A percentile compares a stretch with the other conserved stretches of the same genome.
These are phyloP conservation scores for Pyrocoelia pectoralis DNA, from an alignment of 2,888 invertebrate species.

Conservation along the genomic window DNA sequence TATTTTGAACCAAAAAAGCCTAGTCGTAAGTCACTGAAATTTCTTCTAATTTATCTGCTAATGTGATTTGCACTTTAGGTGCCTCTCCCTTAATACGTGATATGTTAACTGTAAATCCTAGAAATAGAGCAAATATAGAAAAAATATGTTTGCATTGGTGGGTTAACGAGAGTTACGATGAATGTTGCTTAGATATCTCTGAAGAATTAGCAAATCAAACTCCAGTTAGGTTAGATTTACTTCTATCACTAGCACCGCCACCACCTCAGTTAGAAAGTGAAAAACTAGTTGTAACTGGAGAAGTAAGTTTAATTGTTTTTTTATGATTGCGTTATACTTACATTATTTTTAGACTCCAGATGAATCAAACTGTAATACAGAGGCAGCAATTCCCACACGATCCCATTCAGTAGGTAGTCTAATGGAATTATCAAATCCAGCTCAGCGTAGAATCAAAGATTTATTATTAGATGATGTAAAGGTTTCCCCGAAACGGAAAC, in stretches of 20 bases:
- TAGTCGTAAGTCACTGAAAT: slow-evolving; percentile 72
- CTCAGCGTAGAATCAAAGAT: slow-evolving; percentile 77
- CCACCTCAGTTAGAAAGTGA: slow-evolving; percentile 76
- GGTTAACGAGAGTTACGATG: slow-evolving; percentile 88
- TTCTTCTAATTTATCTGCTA: neutral
- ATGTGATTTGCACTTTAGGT: slow-evolving; percentile 65
- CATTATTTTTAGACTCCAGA: slow-evolving; percentile 42
- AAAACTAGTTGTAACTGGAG: slow-evolving; percentile 74
- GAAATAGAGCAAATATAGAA: slow-evolving; percentile 88
- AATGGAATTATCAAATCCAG: slow-evolving; percentile 76
- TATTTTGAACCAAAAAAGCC: slow-evolving; percentile 96
- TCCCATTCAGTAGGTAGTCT: slow-evolving; percentile 77
- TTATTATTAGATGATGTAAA: slow-evolving; percentile 67
- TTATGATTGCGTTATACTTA: neutral
- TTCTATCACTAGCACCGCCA: slow-evolving; percentile 86
- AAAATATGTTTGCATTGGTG: slow-evolving; percentile 97
- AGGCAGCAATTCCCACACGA: slow-evolving; percentile 58
- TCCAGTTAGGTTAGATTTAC: slow-evolving; percentile 85
- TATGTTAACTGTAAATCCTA: slow-evolving; percentile 93
- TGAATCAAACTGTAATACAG: slow-evolving; percentile 51
- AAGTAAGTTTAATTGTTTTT: slow-evolving; percentile 45
- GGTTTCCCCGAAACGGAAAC: slow-evolving; percentile 75
- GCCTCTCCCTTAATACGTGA: slow-evolving; percentile 94
- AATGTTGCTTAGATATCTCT: slow-evolving; percentile 84
- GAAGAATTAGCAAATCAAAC: slow-evolving; percentile 91